Evolutionary conservation across 2,797 vertebrate genomes (phyloP).

Genomic region (Oreochromis grahami): DNA sequence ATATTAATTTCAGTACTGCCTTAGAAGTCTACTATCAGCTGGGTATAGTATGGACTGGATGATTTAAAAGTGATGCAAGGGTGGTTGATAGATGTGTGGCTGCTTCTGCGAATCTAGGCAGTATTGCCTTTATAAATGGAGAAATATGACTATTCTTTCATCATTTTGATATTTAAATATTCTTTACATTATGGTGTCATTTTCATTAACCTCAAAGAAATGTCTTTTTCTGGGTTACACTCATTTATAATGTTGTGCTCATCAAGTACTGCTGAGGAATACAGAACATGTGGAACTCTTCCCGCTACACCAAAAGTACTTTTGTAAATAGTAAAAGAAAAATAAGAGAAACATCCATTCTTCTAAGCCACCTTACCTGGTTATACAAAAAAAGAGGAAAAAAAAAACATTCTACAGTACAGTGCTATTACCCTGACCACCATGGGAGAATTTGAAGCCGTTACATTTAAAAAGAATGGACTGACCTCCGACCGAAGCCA

Average conservation of each 20-base stretch:
- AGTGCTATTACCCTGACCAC: not conserved
- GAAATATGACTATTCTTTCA: not conserved
- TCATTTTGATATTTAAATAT: not conserved
- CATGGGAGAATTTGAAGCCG: conserved; percentile 28
- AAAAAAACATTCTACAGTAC: not conserved
- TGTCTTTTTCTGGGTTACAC: not conserved
- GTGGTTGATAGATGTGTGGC: not conserved
- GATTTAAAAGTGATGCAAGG: not conserved
- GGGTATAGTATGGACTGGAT: not conserved
- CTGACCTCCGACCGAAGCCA: conserved; percentile 22
- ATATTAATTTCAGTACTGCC: not conserved
- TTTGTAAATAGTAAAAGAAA: not conserved
- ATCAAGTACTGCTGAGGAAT: not conserved
- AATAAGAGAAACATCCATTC: not conserved
- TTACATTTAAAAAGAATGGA: conserved; percentile 14
- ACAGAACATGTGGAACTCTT: not conserved
- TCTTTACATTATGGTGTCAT: not conserved
- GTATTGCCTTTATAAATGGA: not conserved
- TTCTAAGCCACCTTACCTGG: not conserved
- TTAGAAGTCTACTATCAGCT: not conserved
- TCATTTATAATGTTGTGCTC: not conserved
- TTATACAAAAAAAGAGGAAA: not conserved
- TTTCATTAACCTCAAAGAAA: not conserved
- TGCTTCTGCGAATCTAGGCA: not conserved
- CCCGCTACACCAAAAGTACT: not conserved